These are phyloP conservation scores for Vidua chalybeata DNA, from an alignment of 2,113 vertebrate genomes.

Conservation along the genomic window DNA sequence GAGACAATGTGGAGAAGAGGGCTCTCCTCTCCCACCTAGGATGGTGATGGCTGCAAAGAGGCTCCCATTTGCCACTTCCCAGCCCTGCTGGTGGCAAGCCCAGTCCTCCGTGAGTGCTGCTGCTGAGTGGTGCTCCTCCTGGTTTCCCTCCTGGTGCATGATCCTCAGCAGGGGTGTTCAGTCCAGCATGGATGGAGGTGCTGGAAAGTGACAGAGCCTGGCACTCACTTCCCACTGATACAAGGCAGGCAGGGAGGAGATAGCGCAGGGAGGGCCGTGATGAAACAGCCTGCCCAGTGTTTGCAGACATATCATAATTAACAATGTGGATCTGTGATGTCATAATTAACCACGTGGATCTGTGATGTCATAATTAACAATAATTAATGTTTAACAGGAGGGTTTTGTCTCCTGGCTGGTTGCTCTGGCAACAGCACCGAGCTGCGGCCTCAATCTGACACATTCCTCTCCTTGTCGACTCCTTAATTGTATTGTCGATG, in stretches of 20 bases:
- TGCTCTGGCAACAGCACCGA: slow-evolving; percentile 9
- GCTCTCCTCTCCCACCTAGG: background rate
- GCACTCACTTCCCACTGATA: fast-evolving
- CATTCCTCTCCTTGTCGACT: background rate
- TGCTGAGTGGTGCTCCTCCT: background rate
- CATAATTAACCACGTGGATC: background rate
- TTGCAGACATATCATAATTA: background rate
- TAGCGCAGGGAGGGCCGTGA: background rate
- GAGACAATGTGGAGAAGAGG: background rate
- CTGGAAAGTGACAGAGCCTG: background rate
- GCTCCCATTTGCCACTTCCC: background rate
- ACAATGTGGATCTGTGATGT: background rate
- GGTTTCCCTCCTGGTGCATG: background rate
- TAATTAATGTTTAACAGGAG: slow-evolving; percentile 41
- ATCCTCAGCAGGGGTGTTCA: fast-evolving
- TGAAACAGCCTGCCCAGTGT: background rate
- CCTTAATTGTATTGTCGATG: background rate
- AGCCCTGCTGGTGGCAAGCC: background rate
- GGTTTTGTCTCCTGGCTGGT: slow-evolving; percentile 18
- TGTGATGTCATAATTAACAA: slow-evolving; percentile 45
- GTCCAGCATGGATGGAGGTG: background rate
- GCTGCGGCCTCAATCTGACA: slow-evolving; percentile 28
- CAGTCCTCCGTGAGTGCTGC: fast-evolving
- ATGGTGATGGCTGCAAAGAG: background rate
- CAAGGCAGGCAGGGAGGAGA: background rate